These are phyloP conservation scores for Gallinago media DNA, from an alignment of 2,113 vertebrate species.

Conservation along the genomic window DNA sequence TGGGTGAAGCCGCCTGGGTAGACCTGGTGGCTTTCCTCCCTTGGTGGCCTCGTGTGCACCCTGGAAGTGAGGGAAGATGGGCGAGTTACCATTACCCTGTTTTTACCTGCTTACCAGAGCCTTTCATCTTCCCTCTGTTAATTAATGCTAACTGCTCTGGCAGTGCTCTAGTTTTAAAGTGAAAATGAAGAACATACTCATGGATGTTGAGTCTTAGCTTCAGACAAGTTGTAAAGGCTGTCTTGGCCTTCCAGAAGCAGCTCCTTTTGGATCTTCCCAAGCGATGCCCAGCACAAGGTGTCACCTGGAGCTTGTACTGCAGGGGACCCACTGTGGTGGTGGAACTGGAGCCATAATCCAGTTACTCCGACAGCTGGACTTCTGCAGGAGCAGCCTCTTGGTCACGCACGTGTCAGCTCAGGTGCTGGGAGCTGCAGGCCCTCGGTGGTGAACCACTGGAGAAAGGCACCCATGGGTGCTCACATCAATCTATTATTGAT, in stretches of 20 bases:
- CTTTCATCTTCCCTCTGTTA: constrained; percentile 40
- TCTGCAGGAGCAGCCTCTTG: not conserved
- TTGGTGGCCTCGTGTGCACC: fast-evolving
- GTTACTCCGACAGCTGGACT: not conserved
- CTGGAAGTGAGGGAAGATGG: not conserved
- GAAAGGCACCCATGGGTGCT: not conserved
- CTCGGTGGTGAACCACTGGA: not conserved
- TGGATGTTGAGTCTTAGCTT: not conserved
- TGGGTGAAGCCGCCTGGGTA: not conserved
- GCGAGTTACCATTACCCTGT: not conserved
- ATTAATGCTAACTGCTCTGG: constrained; percentile 43
- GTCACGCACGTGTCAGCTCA: fast-evolving
- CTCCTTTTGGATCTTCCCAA: not conserved
- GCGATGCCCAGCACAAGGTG: not conserved
- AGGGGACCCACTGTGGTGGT: fast-evolving
- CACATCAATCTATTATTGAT: fast-evolving
- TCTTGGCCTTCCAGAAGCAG: not conserved
- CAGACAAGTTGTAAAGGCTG: fast-evolving
- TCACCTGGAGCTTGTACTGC: not conserved
- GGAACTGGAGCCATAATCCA: not conserved
- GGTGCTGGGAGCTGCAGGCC: not conserved
- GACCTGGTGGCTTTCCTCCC: not conserved
- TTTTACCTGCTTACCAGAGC: not conserved
- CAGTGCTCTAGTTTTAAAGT: not conserved
- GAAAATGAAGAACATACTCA: not conserved